Percentiles rank a stretch among this genome's conserved stretches.
These are phyloP conservation scores for Nothobranchius kuhntae DNA, from an alignment of 2,113 vertebrate genomes.

Conservation along the genomic window DNA sequence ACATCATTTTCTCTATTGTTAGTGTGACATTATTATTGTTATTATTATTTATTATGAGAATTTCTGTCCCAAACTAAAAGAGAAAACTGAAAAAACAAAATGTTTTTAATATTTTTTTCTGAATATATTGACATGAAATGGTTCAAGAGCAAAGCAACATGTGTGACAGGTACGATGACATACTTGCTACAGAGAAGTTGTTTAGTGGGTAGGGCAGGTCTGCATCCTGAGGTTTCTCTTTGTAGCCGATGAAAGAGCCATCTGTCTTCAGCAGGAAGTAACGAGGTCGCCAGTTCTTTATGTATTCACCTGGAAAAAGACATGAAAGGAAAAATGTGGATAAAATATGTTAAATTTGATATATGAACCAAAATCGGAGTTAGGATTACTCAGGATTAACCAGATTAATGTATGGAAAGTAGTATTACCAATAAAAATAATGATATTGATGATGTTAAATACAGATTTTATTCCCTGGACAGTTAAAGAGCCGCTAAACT, in stretches of 20 bases:
- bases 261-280: slow-evolving; percentile 98
- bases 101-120: too few relatives aligned
- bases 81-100: too few relatives aligned
- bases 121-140: too few relatives aligned
- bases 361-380: background rate
- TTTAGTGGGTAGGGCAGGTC: slow-evolving; percentile 98
- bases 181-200: slow-evolving; percentile 99
- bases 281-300: slow-evolving; percentile 98
- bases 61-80: too few relatives aligned
- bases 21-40: too few relatives aligned
- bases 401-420: slow-evolving; percentile 18
- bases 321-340: background rate
- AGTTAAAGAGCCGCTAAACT: slow-evolving; percentile 40
- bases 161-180: slow-evolving; percentile 49
- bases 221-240: slow-evolving; percentile 98
- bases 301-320: slow-evolving; percentile 90
- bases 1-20: too few relatives aligned
- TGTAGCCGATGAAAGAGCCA: slow-evolving; percentile 98
- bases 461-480: slow-evolving; percentile 58
- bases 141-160: too few relatives aligned
- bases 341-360: too few relatives aligned
- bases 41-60: too few relatives aligned
- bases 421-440: slow-evolving; percentile 30
- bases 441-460: slow-evolving; percentile 43
- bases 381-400: slow-evolving; percentile 10